Base-by-base conservation (phyloP, 2,113 vertebrate species). In the Arvicanthis niloticus region DNA sequence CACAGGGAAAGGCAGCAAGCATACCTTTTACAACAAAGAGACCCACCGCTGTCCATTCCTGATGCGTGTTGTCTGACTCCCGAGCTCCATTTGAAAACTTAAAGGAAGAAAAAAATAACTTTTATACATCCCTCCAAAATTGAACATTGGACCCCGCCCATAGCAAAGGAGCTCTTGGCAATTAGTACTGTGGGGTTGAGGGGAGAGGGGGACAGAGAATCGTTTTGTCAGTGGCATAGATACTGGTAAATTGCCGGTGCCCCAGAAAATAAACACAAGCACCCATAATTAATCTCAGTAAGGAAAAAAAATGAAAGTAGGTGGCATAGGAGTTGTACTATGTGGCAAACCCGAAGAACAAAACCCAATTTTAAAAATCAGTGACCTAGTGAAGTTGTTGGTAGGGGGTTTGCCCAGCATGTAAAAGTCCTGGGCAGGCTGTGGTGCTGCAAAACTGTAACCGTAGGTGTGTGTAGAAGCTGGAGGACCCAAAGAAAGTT, bases 121-220 rank as follows among this genome's bases (percentile, higher is more conserved):
- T 60, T 40, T 40, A 60, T 24, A 60, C 80, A 72, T 88, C 16
- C 26, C 92, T 77, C 86, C 88, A 67, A 94, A 96, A 91, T 56
- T 19, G 91, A 95, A 87, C 10, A 76, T 51, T 7, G 51, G 2
- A 13, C 53, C 31, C 34, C 21, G 58, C 53, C 53, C n/a, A 7
- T 8, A 16, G 37, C 22, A 1, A 29, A 82, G n/a, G 22, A 17
- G 80, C 56, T 82, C 15, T 40, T 60, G 37, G 21, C 58, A 62
- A 42, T 31, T 12, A 65, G 58, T 45, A 40, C n/a, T 42, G 22
- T 73, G 17, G 17, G 70, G n/a, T 19, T 8, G 9, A 7, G 68
- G 16, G 22, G 73, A 26, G 42, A 34, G 6, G 6, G 2, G 13
- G 3, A 10, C 72, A 72, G 16, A 16, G 37, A 12, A 1, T 24